Conservation (phyloP, 2,797 vertebrate genomes). For the Mareca penelope region DNA sequence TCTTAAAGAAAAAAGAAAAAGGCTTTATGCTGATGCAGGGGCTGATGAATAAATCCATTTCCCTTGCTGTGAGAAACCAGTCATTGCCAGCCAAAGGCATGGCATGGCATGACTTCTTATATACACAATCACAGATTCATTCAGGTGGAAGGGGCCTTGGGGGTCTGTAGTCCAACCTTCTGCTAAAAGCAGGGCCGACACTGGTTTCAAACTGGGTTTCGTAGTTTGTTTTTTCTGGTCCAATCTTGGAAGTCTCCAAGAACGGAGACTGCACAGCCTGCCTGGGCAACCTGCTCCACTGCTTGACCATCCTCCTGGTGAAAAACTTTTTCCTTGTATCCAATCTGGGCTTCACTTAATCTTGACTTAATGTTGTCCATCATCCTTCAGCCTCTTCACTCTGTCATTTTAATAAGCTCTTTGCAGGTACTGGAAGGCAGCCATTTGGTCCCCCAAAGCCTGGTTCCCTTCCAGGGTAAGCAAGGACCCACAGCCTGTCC, state of each 20-base stretch:
- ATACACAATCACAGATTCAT: too few species aligned
- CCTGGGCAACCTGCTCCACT: not conserved
- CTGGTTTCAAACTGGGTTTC: not conserved
- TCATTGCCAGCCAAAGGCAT: not conserved
- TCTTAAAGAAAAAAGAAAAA: not conserved
- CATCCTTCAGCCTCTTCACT: not conserved
- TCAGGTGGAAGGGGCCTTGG: not conserved
- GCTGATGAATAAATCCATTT: not conserved
- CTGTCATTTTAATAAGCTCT: not conserved
- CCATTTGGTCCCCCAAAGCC: not conserved
- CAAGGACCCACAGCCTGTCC: not conserved
- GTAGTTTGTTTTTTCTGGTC: not conserved
- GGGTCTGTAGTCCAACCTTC: not conserved
- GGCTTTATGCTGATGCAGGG: not conserved
- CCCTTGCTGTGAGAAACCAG: not conserved
- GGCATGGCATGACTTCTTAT: not conserved
- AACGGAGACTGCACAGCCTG: not conserved
- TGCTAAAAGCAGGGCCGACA: not conserved
- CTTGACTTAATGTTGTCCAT: not conserved
- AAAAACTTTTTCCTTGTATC: not conserved
- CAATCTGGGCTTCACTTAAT: not conserved
- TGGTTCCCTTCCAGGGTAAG: not conserved
- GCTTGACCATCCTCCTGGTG: not conserved
- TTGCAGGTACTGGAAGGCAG: not conserved
- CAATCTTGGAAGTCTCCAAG: not conserved